A percentile compares a stretch with the other conserved stretches of the same genome.
phyloP scores from a whole-genome alignment of 2,113 vertebrate species.

The Tragelaphus buxtoni region DNA sequence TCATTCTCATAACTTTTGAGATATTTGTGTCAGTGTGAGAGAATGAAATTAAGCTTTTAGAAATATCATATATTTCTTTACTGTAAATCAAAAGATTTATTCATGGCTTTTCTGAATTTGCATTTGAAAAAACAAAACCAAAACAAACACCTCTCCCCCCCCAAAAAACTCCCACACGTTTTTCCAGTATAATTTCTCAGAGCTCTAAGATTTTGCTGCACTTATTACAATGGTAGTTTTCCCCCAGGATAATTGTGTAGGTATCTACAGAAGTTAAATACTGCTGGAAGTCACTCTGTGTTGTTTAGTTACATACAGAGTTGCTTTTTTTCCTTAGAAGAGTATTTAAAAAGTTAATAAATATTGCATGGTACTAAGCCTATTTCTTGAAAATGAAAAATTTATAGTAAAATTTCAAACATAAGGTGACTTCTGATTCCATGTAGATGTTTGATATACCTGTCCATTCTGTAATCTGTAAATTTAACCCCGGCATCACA shows the following conservation, averaged over 20 bases:
- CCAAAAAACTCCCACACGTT: neutral
- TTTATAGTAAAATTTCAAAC: neutral
- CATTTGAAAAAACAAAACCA: neutral
- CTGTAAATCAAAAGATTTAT: constrained; percentile 14
- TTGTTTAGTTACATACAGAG: neutral
- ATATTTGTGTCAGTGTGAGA: neutral
- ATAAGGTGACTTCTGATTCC: neutral
- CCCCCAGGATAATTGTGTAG: neutral
- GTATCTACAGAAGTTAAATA: neutral
- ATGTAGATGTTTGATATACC: neutral
- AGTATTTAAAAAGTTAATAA: neutral
- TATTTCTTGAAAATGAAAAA: neutral
- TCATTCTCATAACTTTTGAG: neutral
- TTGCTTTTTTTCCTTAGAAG: neutral
- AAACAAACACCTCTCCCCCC: neutral
- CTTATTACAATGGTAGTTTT: neutral
- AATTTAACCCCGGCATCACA: neutral
- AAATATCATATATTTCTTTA: neutral
- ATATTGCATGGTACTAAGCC: neutral
- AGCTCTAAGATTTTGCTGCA: neutral
- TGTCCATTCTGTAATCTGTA: neutral
- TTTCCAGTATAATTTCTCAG: neutral
- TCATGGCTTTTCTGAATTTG: neutral
- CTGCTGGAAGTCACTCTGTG: neutral
- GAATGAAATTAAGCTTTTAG: neutral